Conservation (phyloP, 2,797 vertebrate genomes). For the Thunnus albacares region DNA sequence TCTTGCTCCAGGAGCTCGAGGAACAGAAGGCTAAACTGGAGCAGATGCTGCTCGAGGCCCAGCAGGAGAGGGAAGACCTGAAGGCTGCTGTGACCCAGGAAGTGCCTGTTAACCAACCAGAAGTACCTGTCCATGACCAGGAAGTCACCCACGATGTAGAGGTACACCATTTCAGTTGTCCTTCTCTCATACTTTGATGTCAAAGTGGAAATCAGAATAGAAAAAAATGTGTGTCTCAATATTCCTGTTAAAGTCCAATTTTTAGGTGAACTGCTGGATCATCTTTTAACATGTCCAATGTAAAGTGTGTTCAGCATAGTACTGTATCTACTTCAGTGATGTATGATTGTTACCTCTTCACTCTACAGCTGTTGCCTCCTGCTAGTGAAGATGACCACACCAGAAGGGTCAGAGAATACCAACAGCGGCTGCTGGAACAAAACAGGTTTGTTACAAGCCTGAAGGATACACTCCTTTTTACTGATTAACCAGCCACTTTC, state of each 20-base stretch:
- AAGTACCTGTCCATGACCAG: constrained; percentile 47
- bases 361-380: constrained; percentile 40
- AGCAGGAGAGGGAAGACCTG: constrained; percentile 71
- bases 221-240: not conserved
- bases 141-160: constrained; percentile 30
- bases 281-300: not conserved
- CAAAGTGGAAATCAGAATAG: not conserved
- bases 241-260: not conserved
- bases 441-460: constrained; percentile 78
- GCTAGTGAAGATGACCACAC: constrained; percentile 75
- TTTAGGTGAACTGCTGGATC: not conserved
- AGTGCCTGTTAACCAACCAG: constrained; percentile 4
- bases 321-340: not conserved
- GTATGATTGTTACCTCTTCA: not conserved
- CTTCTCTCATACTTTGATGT: not conserved
- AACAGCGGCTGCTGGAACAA: constrained; percentile 90
- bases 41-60: constrained; percentile 84
- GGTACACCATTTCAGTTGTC: constrained; percentile 34
- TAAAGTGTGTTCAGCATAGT: not conserved
- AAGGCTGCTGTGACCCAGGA: constrained; percentile 69
- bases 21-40: constrained; percentile 88
- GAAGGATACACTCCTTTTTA: not conserved
- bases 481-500: not conserved
- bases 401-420: constrained; percentile 86
- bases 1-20: constrained; percentile 90